A percentile compares a stretch with the other conserved stretches of the same genome.
These are phyloP conservation scores for Apis cerana DNA, from an alignment of 1,140 invertebrate genomes.

Conservation along the genomic window DNA sequence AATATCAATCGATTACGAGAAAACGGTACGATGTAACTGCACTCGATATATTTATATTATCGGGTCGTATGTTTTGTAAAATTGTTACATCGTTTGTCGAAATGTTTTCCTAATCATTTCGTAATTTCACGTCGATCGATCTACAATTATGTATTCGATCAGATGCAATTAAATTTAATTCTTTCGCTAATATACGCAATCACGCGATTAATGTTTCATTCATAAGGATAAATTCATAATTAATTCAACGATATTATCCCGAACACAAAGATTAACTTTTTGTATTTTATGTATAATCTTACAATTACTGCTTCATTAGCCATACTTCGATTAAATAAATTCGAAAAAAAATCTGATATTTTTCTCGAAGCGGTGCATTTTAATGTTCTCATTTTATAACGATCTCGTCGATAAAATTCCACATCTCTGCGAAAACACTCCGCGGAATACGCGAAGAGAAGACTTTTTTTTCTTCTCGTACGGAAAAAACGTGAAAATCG, in stretches of 20 bases:
- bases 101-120: background rate
- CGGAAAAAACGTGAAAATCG: background rate
- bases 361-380: too few relatives aligned
- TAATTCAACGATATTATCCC: background rate
- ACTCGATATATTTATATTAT: background rate
- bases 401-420: too few relatives aligned
- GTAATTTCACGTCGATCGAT: background rate
- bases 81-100: background rate
- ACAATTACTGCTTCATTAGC: too few relatives aligned
- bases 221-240: constrained; percentile 8
- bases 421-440: too few relatives aligned
- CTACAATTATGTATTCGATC: constrained; percentile 13
- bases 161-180: background rate
- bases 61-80: background rate
- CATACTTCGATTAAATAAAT: too few relatives aligned
- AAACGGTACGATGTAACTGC: too few relatives aligned
- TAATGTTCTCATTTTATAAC: too few relatives aligned
- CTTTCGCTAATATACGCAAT: background rate
- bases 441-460: too few relatives aligned
- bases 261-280: too few relatives aligned
- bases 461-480: too few relatives aligned
- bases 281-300: background rate
- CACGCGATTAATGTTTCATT: background rate
- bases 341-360: too few relatives aligned
- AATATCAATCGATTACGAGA: background rate